phyloP scores from a whole-genome alignment of 2,888 invertebrate genomes.

The Tridacna crocea region DNA sequence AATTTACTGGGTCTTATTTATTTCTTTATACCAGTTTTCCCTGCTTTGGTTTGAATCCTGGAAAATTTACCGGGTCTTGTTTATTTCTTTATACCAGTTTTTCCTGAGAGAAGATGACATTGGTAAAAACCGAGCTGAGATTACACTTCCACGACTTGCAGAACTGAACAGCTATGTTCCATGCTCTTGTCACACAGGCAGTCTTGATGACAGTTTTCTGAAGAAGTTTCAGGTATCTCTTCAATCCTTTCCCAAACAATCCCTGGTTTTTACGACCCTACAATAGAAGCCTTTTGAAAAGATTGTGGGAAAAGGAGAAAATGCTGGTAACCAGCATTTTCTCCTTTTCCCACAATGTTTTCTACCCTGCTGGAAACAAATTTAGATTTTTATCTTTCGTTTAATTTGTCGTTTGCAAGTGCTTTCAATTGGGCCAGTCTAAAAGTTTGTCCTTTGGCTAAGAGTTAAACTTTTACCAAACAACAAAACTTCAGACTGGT shows the following conservation, averaged over 20 bases:
- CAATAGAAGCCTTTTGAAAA: not conserved
- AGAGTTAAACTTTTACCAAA: no score
- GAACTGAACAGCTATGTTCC: conserved; percentile 97
- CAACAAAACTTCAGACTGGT: not conserved
- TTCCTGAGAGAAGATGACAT: conserved; percentile 93
- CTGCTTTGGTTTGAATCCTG: not conserved
- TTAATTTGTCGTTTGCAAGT: no score
- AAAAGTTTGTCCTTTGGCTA: no score
- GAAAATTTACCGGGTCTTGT: no score
- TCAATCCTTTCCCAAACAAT: not conserved
- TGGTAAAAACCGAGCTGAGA: conserved; percentile 94
- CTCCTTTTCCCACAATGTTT: not conserved
- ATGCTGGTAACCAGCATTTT: not conserved
- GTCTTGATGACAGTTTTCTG: conserved; percentile 91
- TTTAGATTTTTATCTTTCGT: no score
- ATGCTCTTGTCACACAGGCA: conserved; percentile 90
- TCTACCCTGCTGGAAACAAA: not conserved
- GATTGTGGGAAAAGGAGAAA: not conserved
- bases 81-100: conserved; percentile 86
- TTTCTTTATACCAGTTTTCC: no score
- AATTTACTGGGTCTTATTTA: no score
- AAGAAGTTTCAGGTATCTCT: conserved; percentile 85
- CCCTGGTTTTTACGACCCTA: not conserved
- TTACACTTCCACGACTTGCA: conserved; percentile 91
- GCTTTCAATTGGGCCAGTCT: no score